Evolutionary conservation across 1,140 invertebrate species (phyloP).

Genomic region (Hirudo medicinalis): DNA sequence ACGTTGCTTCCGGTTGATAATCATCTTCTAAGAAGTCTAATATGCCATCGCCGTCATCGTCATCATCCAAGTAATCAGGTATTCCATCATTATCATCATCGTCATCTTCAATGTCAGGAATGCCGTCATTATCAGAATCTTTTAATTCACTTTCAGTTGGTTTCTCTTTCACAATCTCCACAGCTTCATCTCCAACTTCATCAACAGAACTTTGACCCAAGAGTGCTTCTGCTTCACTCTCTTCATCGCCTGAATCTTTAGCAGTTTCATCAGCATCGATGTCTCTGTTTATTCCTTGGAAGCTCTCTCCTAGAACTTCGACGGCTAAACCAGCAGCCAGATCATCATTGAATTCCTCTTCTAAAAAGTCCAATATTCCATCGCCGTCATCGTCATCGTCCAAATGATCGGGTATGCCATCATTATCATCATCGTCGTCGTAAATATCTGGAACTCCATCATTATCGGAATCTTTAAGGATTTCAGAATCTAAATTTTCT

Average conservation of each 20-base stretch:
- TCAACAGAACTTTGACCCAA: neutral
- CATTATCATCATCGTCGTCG: conserved; percentile 24
- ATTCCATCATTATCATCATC: conserved; percentile 23
- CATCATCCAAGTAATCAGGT: conserved; percentile 23
- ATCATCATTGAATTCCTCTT: neutral
- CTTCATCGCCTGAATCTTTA: neutral
- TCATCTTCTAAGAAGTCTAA: conserved; percentile 19
- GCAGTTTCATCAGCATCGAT: neutral
- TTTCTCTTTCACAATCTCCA: neutral
- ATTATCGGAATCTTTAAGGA: conserved; percentile 15
- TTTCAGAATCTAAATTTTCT: conserved; percentile 6
- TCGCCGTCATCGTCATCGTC: conserved; percentile 23
- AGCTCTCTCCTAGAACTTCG: neutral
- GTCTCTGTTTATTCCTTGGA: neutral
- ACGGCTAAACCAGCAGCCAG: neutral
- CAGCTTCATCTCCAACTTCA: neutral
- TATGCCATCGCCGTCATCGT: conserved; percentile 24
- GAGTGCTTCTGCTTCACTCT: neutral
- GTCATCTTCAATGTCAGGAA: conserved; percentile 23
- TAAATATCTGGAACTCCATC: conserved; percentile 22
- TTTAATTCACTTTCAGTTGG: neutral
- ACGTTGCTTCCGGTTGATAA: neutral
- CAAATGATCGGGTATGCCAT: conserved; percentile 23
- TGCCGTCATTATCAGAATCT: conserved; percentile 22
- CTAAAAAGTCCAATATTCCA: conserved; percentile 19